Evolutionary conservation across 2,113 vertebrate species (phyloP), one percentile per base, ranked within the genome.

Genomic region (Uropsilus gracilis): DNA sequence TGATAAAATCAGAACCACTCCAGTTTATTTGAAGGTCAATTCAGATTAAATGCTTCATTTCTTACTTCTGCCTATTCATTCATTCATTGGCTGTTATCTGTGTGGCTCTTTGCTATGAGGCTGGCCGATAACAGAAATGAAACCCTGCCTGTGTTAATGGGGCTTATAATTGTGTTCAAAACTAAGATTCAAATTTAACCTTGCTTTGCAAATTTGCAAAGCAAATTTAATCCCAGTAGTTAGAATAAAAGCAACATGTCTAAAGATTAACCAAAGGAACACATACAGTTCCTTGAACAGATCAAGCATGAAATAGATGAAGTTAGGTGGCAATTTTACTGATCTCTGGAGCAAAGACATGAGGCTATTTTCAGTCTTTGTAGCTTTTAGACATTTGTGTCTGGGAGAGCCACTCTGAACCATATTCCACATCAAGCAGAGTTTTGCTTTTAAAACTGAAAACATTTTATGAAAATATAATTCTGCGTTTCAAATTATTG

Each of bases 401-500:
- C 57, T 86, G 18, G 14, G 57, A 22, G 28, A 37, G 69, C 30
- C 17, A 22, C 59, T 86, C n/a, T 8, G 78, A 84, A 71, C 20
- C 37, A 12, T 2, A 77, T 26, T 78, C 89, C 17, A 86, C 7
- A 42, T 34, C 69, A 89, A 81, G 86, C 22, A 73, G 48, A 92
- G 89, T 53, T 82, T 85, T 82, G 6, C 59, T 89, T 95, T 95
- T 48, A 64, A 88, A 66, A 87, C n/a, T 2, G 9, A 88, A 55
- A 81, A 64, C 30, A 17, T 48, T 69, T 42, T 11, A n/a, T 75
- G 61, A 50, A 89, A 77, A 69, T 57, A 39, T 59, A 93, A 80
- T 34, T 73, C 39, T 77, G 42, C 82, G 90, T 95, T 92, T 86
- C 76, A 90, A 75, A 86, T 94, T 20, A 94, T 57, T 91, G 78